Evolutionary conservation across 2,797 vertebrate genomes (phyloP), one percentile per base, ranked within the genome.

Genomic region (Tinamus major): DNA sequence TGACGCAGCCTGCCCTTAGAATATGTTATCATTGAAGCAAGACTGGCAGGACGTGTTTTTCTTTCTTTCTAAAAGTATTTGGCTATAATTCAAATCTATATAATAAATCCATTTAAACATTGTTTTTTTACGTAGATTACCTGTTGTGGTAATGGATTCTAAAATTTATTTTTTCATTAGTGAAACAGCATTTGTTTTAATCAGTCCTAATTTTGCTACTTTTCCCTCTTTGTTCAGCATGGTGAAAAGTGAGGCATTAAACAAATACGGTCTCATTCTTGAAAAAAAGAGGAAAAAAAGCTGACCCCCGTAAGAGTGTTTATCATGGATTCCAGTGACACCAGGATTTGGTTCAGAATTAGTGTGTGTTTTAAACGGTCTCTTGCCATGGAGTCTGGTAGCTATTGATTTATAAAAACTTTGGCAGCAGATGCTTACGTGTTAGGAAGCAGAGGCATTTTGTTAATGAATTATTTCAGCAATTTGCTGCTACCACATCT

Each of bases 361-460:
- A 5, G 2, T 27, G 6, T 51, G 61, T 37, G 53, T 70, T 64
- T 10, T 10, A 31, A 46, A 13, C 21, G 39, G 37, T 27, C 55
- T 76, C 44, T 1, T 82, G 77, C n/a, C 68, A 26, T 33, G 7
- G 2, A 9, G 7, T 24, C 44, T 72, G 58, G 56, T 1, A 49
- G 1, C 33, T 75, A 13, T 10, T 20, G 89, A 31, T 77, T 83
- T 85, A 18, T 2, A 41, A 79, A 58, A 91, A 12, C 51, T 53
- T 41, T 51, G 90, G 92, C 41, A 65, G 81, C 33, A 27, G 35
- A 63, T 4, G 2, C 49, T 31, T 31, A 20, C 64, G 81, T 37
- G 49, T 67, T 37, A 63, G 64, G 92, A 39, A 83, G 56, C 80
- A 72, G 37, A 83, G 83, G 93, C 93, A 94, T 37, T 94, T 77